phyloP scores from a whole-genome alignment of 2,888 invertebrate genomes.

The Itoplectis maculator region DNA sequence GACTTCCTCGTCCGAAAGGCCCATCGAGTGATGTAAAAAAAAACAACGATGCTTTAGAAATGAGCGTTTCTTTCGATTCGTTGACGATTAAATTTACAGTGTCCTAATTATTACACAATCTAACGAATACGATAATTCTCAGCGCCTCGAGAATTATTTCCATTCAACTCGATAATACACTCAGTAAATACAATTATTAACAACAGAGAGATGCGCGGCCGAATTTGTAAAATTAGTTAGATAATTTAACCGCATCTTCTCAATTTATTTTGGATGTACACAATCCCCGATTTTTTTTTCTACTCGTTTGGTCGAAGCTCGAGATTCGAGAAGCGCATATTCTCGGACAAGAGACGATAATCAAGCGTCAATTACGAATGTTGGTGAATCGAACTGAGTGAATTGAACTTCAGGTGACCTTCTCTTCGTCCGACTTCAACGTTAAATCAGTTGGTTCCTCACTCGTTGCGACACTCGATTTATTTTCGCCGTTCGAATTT shows the following conservation, averaged over 20 bases:
- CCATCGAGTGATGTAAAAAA: neutral
- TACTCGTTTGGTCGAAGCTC: neutral
- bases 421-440: slow-evolving; percentile 23
- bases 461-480: slow-evolving; percentile 38
- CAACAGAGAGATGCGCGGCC: slow-evolving; percentile 19
- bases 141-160: slow-evolving; percentile 14
- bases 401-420: slow-evolving; percentile 11
- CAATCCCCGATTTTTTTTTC: slow-evolving; percentile 16
- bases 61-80: neutral
- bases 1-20: neutral
- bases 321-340: neutral
- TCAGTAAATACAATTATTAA: slow-evolving; percentile 30
- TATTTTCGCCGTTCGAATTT: slow-evolving; percentile 63
- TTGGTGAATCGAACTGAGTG: too few species aligned
- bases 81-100: slow-evolving; percentile 34
- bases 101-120: neutral
- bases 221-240: slow-evolving; percentile 23
- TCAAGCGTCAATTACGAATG: too few species aligned
- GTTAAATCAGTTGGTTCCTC: slow-evolving; percentile 26
- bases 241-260: slow-evolving; percentile 19
- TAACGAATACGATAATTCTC: slow-evolving; percentile 2
- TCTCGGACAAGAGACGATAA: neutral
- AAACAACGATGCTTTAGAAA: neutral
- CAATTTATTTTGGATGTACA: neutral
- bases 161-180: slow-evolving; percentile 14